phyloP scores from a whole-genome alignment of 1,140 invertebrate species.

The Aphis gossypii region DNA sequence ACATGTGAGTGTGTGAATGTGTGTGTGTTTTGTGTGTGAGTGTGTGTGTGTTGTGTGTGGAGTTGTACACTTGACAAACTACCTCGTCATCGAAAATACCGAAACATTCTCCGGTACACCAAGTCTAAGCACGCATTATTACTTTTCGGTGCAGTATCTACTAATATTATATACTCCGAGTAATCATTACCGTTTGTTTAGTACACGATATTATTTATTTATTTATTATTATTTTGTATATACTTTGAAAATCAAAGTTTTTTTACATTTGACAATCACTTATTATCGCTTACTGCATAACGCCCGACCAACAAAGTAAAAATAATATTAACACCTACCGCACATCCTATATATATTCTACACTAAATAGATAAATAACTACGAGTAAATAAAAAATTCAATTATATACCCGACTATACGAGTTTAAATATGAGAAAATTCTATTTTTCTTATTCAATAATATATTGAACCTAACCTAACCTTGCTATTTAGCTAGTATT shows the following conservation, averaged over 20 bases:
- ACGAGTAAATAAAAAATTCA: neutral
- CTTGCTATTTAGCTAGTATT: too few relatives aligned
- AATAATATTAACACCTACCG: neutral
- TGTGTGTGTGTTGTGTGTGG: neutral
- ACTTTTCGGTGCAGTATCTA: neutral
- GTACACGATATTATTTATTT: neutral
- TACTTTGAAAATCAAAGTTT: neutral
- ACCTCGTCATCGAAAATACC: constrained; percentile 17
- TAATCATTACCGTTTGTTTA: neutral
- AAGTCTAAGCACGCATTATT: neutral
- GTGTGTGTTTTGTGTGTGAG: neutral
- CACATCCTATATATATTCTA: neutral
- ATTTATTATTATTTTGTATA: neutral
- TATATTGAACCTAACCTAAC: too few relatives aligned
- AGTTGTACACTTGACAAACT: constrained; percentile 27
- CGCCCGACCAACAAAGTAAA: neutral
- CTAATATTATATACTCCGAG: neutral
- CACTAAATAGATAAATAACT: neutral
- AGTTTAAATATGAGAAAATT: neutral
- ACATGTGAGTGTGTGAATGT: neutral
- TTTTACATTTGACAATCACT: neutral
- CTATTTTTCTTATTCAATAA: neutral
- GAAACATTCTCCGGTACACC: neutral
- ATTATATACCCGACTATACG: neutral
- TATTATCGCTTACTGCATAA: neutral